Conservation (phyloP, 2,113 vertebrate genomes). For the Eudyptes chrysolophus region DNA sequence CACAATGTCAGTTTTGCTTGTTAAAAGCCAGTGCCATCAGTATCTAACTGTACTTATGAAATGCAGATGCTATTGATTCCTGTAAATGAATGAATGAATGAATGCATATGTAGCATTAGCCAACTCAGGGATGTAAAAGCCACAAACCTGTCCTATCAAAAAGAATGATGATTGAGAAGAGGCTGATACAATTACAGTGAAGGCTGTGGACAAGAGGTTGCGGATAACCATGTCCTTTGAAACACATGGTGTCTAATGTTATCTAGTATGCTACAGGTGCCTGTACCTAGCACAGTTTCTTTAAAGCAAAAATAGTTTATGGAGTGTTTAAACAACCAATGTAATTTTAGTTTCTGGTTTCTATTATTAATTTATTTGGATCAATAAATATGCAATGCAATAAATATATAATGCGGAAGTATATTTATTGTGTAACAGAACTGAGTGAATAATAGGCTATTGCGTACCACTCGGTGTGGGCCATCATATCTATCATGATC, state of each 20-base stretch:
- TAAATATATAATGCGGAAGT: not conserved
- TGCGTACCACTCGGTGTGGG: not conserved
- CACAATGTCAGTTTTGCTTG: not conserved
- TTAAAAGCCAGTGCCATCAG: not conserved
- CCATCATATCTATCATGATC: not conserved
- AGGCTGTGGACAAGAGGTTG: not conserved
- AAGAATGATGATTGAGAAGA: not conserved
- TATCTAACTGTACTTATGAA: not conserved
- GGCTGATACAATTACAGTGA: not conserved
- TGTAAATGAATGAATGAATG: not conserved
- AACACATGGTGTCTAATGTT: not conserved
- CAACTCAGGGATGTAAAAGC: not conserved
- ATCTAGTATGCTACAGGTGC: not conserved
- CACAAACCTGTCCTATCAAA: not conserved
- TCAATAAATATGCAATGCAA: not conserved
- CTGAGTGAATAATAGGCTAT: not conserved
- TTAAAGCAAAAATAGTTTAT: not conserved
- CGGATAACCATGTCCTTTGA: not conserved
- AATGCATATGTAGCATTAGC: not conserved
- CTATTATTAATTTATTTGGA: not conserved
- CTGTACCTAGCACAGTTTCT: not conserved
- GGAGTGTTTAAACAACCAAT: not conserved
- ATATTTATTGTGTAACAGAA: not conserved
- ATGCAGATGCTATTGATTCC: not conserved
- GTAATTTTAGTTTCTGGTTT: not conserved